phyloP scores from a whole-genome alignment of 2,888 invertebrate species.

The Alsophila aescularia region DNA sequence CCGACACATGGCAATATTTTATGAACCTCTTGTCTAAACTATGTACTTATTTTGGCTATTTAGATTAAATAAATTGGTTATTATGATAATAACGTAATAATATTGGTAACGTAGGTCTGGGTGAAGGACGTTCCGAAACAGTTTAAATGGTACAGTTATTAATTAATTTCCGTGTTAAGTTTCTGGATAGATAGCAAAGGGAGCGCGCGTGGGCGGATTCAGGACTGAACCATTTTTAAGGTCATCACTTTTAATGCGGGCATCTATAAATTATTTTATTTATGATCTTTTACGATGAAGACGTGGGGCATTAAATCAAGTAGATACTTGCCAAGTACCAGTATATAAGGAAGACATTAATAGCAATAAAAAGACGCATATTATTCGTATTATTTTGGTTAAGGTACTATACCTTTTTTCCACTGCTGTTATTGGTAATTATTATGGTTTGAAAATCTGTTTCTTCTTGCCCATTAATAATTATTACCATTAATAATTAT shows the following conservation, averaged over 20 bases:
- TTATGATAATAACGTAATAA: constrained; percentile 26
- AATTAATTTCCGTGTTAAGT: constrained; percentile 21
- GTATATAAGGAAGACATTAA: too few relatives aligned
- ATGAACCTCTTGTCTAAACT: constrained; percentile 26
- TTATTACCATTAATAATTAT: too few relatives aligned
- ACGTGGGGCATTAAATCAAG: too few relatives aligned
- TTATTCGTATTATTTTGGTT: too few relatives aligned
- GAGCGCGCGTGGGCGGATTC: background rate
- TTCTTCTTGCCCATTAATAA: too few relatives aligned
- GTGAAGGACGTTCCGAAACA: constrained; percentile 13
- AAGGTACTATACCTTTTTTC: too few relatives aligned
- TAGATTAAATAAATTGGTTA: constrained; percentile 35
- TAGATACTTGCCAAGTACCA: too few relatives aligned
- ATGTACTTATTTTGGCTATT: constrained; percentile 30
- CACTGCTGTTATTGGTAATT: too few relatives aligned
- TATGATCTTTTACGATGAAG: too few relatives aligned
- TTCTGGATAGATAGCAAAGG: background rate
- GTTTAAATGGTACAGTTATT: background rate
- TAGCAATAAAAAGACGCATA: too few relatives aligned
- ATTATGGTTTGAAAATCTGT: too few relatives aligned
- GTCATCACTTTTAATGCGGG: background rate
- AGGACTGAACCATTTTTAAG: background rate
- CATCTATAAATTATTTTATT: background rate
- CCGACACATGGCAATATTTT: constrained; percentile 16
- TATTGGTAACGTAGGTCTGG: constrained; percentile 14